Evolutionary conservation across 2,888 invertebrate species (phyloP), one percentile per base, ranked within the genome.

Genomic region (Torymus texanus): DNA sequence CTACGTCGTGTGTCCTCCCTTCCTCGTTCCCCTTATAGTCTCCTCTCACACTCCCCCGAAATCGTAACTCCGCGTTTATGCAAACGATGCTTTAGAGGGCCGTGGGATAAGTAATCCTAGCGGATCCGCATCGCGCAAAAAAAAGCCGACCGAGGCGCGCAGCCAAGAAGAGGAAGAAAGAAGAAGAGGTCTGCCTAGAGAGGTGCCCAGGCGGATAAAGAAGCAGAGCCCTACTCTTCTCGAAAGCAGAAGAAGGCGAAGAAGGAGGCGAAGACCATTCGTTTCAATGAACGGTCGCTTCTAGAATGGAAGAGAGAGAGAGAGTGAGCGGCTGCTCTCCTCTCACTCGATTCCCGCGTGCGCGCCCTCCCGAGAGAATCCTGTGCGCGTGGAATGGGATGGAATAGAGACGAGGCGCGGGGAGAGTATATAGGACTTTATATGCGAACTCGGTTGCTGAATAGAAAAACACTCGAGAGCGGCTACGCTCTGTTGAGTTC

Each of bases 31-130:
- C 41, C 51, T 3, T 16, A n/a, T 16, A 21, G 61, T 51, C 24
- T 2, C 10, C 12, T 41, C 56, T 18, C 8, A 24, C 29, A n/a
- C n/a, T 21, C 63, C 61, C 18, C 24, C 63, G 13, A 70, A 81
- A 84, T 86, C 84, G 87, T 88, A 88, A 88, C 87, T 88, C 81
- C 82, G 83, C 87, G 85, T 89, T 89, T 88, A 89, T 88, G 88
- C 88, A 88, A 88, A 88, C 87, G 87, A 89, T 88, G 84, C 87
- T 87, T 88, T 87, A 88, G 87, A 85, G 85, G 55, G 82, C 78
- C 82, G 82, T 76, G 82, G 86, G 84, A 86, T 88, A 87, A 87
- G 87, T 88, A 88, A 88, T 88, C 86, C 85, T 84, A 81, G 63
- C 61, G 80, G 77, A 83, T 83, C 75, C 80, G 53, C 65, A 66